Conservation (phyloP, 2,113 vertebrate species). For the Gila orcuttii region DNA sequence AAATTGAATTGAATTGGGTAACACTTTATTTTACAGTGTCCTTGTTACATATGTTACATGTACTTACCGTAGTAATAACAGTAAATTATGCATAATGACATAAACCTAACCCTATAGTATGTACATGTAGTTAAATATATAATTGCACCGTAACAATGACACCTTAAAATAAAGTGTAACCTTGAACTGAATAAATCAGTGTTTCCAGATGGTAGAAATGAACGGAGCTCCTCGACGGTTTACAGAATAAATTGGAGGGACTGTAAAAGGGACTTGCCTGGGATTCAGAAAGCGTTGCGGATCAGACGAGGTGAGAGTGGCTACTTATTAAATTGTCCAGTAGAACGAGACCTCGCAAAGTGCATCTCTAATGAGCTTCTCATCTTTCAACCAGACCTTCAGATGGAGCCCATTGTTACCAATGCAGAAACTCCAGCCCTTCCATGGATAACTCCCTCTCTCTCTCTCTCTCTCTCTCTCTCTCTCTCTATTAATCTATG, state of each 20-base stretch:
- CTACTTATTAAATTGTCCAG: slow-evolving; percentile 51
- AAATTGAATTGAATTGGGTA: no score
- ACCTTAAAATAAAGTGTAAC: no score
- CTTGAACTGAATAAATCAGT: not conserved
- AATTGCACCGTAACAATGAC: no score
- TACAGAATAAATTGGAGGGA: slow-evolving; percentile 40
- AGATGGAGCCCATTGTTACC: slow-evolving; percentile 30
- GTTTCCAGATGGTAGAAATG: slow-evolving; percentile 30
- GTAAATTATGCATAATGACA: no score
- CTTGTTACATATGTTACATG: no score
- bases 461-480: not conserved
- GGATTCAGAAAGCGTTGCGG: slow-evolving; percentile 30
- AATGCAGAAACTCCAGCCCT: not conserved
- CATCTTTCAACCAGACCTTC: slow-evolving; percentile 39
- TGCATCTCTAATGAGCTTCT: slow-evolving; percentile 40
- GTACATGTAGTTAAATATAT: no score
- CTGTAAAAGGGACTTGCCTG: slow-evolving; percentile 32
- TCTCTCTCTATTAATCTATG: slow-evolving; percentile 6
- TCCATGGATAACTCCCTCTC: not conserved
- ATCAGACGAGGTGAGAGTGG: slow-evolving; percentile 44
- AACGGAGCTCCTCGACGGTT: slow-evolving; percentile 14
- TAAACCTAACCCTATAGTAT: no score
- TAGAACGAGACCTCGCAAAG: slow-evolving; percentile 27
- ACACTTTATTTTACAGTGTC: no score
- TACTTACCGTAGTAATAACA: no score